Evolutionary conservation across 1,140 invertebrate genomes (phyloP), one percentile per base, ranked within the genome.

Genomic region (Parasteatoda tepidariorum): DNA sequence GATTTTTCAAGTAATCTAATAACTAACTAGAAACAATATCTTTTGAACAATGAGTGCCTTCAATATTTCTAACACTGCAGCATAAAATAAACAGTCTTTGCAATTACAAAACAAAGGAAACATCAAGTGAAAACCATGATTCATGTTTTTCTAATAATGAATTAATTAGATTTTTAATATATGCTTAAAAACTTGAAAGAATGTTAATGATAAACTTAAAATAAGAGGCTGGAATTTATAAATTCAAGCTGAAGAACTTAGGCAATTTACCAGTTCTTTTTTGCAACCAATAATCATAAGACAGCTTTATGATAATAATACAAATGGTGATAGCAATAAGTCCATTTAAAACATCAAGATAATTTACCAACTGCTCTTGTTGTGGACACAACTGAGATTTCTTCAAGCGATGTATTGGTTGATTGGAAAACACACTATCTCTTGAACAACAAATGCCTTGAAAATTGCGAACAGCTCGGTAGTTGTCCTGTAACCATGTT

Each of bases 191-290:
- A n/a, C n/a, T n/a, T n/a, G n/a, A n/a, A n/a, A n/a, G n/a, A n/a
- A n/a, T n/a, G n/a, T n/a, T n/a, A n/a, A n/a, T n/a, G n/a, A n/a
- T n/a, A n/a, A n/a, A n/a, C n/a, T n/a, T n/a, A n/a, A n/a, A n/a
- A n/a, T 22, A 59, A 59, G 57, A 3, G 24, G 24, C 9, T 13
- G 57, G 7, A 59, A 3, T 2, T 41, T 66, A 62, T 26, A 55
- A 57, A 78, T 84, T 84, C 22, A 84, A 62, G 26, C 83, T 86
- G 64, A 85, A 86, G 79, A 86, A 86, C 18, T 61, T 54, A 3
- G 86, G 86, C 26, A 86, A 34, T 57, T 85, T 86, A 7, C 85
- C 85, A n/a, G 86, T 86, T 74, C 79, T 48, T 41, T 85, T 85
- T 61, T 85, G 85, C 54, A 82, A 85, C 54, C 83, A 81, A 57